These are phyloP conservation scores for Zoanthus solanderi DNA, from an alignment of 92 coral and sea anemone species.

Conservation along the genomic window DNA sequence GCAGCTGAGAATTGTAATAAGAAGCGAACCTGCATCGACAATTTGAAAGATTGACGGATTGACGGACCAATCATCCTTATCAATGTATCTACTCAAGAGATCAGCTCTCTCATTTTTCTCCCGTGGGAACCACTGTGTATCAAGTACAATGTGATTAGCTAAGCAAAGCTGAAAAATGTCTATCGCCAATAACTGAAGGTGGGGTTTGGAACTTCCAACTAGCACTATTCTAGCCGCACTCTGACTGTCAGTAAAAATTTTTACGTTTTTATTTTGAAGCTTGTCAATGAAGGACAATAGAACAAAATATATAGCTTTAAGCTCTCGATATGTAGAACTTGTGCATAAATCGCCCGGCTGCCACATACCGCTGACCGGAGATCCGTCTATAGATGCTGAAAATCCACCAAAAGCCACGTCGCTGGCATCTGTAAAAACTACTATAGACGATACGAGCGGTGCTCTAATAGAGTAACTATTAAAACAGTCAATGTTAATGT, in stretches of 20 bases:
- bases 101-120: slow-evolving; percentile 40
- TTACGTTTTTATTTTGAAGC: neutral
- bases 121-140: slow-evolving; percentile 47
- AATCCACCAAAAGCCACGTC: neutral
- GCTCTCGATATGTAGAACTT: neutral
- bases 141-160: neutral
- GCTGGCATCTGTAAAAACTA: neutral
- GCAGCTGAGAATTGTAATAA: neutral
- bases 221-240: neutral
- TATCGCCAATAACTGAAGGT: neutral
- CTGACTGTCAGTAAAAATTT: neutral
- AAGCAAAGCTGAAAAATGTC: neutral
- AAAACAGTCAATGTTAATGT: neutral
- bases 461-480: neutral
- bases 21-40: slow-evolving; percentile 16
- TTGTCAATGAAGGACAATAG: no score
- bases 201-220: neutral
- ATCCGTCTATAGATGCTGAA: neutral
- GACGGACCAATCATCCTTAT: slow-evolving; percentile 46
- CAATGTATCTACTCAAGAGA: slow-evolving; percentile 39
- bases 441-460: neutral
- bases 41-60: slow-evolving; percentile 20
- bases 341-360: neutral
- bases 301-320: neutral
- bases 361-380: neutral